A percentile compares a stretch with the other conserved stretches of the same genome.
These are phyloP conservation scores for Murina feae DNA, from an alignment of 2,113 vertebrate species.

Conservation along the genomic window DNA sequence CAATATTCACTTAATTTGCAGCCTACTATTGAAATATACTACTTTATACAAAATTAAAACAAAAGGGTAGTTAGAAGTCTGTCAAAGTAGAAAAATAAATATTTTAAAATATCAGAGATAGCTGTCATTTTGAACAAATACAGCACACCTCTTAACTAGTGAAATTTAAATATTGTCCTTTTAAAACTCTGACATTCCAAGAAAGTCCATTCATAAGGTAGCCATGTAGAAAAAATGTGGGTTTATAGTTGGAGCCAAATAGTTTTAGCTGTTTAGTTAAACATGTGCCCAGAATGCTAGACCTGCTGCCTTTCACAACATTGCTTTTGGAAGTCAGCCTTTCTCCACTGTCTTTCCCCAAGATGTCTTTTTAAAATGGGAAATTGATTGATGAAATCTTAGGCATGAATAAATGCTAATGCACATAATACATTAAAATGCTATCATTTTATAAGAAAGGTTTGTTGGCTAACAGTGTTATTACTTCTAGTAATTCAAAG, in stretches of 20 bases:
- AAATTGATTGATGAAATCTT: slow-evolving; percentile 52
- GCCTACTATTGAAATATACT: slow-evolving; percentile 23
- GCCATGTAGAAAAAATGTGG: neutral
- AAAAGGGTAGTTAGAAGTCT: neutral
- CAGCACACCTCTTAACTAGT: slow-evolving; percentile 34
- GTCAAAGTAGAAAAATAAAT: slow-evolving; percentile 40
- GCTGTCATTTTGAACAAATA: slow-evolving; percentile 51
- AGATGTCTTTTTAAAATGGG: slow-evolving; percentile 37
- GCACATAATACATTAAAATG: slow-evolving; percentile 51
- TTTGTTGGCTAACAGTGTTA: slow-evolving; percentile 44
- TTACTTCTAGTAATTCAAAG: slow-evolving; percentile 54
- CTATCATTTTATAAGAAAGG: slow-evolving; percentile 49
- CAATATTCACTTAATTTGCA: slow-evolving; percentile 11
- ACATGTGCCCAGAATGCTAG: neutral
- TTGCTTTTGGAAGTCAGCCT: slow-evolving; percentile 48
- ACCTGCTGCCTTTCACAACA: neutral
- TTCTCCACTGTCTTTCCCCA: slow-evolving; percentile 32
- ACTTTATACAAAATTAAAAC: slow-evolving; percentile 52
- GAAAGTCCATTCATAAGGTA: neutral
- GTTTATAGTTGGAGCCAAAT: neutral
- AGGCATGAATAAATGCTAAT: slow-evolving; percentile 50
- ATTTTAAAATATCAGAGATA: slow-evolving; percentile 55
- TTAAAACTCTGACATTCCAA: slow-evolving; percentile 53
- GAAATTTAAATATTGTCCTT: slow-evolving; percentile 66
- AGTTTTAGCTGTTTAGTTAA: neutral